Evolutionary conservation across 2,888 invertebrate species (phyloP), one percentile per base, ranked within the genome.

Genomic region (Neoaliturus tenellus): DNA sequence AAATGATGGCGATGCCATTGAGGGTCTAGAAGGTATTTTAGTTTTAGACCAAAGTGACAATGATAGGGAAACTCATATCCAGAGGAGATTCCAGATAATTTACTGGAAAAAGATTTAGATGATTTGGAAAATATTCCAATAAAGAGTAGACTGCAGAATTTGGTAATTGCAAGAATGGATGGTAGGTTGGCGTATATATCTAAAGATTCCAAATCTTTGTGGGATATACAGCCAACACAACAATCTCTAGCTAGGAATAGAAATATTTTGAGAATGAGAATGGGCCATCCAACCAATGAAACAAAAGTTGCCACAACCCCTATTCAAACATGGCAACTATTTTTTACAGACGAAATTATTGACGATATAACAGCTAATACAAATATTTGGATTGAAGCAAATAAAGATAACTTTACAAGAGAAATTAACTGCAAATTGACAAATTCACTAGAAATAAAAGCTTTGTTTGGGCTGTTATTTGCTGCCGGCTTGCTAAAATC

Each of bases 401-500:
- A 62, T 17, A 62, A 62, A 17, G 62, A 62, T 23, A 62, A 62
- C 17, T 62, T 23, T 62, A 23, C 25, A 3, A 62, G 62, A 25
- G 62, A 62, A 10, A 5, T 5, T 20, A 23, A 62, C 25, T 62
- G 62, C 25, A 12, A 23, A 23, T 12, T 4, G 25, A 62, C 62
- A 62, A 17, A 62, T 23, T 4, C 12, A 23, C 4, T 17, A 10
- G 62, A 55, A n/a, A 80, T 80, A 23, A 83, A 85, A 82, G 85
- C 86, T 35, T 85, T 87, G 51, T 6, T 80, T 55, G 51, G 51
- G 17, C 20, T 80, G 23, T 28, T 51, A 25, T 48, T 25, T 31
- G 31, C 48, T 25, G 23, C 51, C 8, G 51, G 80, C 8, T 28
- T 55, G 33, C 41, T 80, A n/a, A 80, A 51, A 51, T 48, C 80